These are phyloP conservation scores for Melanaphis sacchari DNA, from an alignment of 1,140 invertebrate species.

Conservation along the genomic window DNA sequence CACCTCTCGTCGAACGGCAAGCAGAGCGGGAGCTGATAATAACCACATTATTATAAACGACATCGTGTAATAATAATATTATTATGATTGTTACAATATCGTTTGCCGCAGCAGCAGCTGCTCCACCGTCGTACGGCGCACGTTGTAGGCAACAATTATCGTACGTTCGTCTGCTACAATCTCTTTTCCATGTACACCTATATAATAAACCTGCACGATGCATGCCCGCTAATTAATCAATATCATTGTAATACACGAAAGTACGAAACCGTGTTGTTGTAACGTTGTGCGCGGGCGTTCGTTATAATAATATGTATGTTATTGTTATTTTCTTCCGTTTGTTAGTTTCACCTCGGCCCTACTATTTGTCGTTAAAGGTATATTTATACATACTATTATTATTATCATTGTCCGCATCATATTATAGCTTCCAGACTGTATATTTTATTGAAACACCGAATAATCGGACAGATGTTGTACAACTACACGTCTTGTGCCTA, in stretches of 20 bases:
- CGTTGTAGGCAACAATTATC: neutral
- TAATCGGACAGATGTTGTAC: conserved; percentile 44
- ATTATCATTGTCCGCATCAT: neutral
- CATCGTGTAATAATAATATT: neutral
- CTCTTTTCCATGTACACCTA: neutral
- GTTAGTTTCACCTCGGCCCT: neutral
- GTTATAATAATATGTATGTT: neutral
- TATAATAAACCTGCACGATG: neutral
- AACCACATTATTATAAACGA: neutral
- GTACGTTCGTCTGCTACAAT: neutral
- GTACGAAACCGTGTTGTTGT: neutral
- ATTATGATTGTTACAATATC: neutral
- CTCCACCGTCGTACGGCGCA: neutral
- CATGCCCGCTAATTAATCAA: neutral
- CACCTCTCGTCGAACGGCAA: neutral
- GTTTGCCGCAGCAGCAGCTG: neutral
- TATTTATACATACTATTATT: neutral
- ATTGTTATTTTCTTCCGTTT: neutral
- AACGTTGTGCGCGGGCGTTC: neutral
- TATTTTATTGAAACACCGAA: neutral
- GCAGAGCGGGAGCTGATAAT: neutral
- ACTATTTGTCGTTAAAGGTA: neutral
- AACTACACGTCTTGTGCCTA: neutral
- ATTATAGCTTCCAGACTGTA: neutral
- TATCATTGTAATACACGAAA: neutral